Base-by-base conservation (phyloP, 2,797 vertebrate genomes). In the Glossophaga mutica region DNA sequence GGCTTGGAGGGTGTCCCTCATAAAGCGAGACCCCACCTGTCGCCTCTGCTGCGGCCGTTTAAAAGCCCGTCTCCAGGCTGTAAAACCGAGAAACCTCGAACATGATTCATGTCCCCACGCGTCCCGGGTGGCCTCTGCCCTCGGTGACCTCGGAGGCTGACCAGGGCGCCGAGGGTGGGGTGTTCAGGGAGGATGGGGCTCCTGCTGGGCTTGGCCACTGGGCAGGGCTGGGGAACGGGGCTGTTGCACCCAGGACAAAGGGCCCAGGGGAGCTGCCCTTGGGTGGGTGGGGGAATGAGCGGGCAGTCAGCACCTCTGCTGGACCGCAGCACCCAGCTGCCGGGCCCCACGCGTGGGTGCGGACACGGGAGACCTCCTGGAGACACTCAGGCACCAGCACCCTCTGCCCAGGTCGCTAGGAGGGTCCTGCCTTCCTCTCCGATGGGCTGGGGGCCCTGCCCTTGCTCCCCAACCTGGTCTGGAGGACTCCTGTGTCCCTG, bases 1-100 rank as follows among this genome's bases (percentile, higher is more conserved):
- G 81, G 85, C 9, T 1, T 1, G 77, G 52, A 24, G 89, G 37
- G 77, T 5, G 6, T 81, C 52, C 67, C 42, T 93, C 68, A 0
- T 77, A 90, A 70, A 59, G 76, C 2, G 0, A 70, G 82, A 21
- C 79, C 77, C 90, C 10, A 9, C 11, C 57, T 48, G 52, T 12
- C 9, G 6, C 81, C 79, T 67, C 11, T 11, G 2, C 55, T 16
- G 85, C 62, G 71, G 52, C 37, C 4, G 0, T 93, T 76, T 74
- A 50, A 67, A 91, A 70, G 55, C 86, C 94, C 68, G 86, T 82
- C 92, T 92, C 37, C 8, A 8, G 82, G 94, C 32, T 87, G 29
- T 94, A 95, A 97, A 97, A 88, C 29, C 10, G 19, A 44, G 74
- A 94, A 85, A 62, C 62, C 89, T 85, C 77, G 57, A 74, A 34